Base-by-base conservation (phyloP, 2,888 invertebrate genomes). In the Cephus nigrinus region DNA sequence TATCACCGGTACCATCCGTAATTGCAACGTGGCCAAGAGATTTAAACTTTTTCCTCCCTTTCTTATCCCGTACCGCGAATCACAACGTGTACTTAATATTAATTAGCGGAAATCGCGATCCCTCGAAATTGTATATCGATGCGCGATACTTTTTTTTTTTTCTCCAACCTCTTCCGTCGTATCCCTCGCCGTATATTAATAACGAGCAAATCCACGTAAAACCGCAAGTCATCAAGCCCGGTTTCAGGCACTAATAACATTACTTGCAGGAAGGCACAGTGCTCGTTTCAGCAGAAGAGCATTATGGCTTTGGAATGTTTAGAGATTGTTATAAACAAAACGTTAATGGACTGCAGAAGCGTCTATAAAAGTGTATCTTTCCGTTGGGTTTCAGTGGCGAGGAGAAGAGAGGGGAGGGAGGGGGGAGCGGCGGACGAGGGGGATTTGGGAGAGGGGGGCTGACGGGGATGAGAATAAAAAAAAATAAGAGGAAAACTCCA, bases 291-390 rank as follows among this genome's bases (percentile, higher is more conserved):
- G 74, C 69, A 80, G 80, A 80, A 34, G 83, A 86, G 88, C 87
- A 87, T 88, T 89, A 89, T 85, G 86, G 86, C 88, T 88, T 85
- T 84, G 84, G 85, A 86, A 87, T 91, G 91, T 91, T 91, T 91
- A 90, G 85, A 85, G 86, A 88, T 88, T 87, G 88, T 87, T 88
- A 85, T 89, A 90, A 90, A 91, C 90, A 90, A 86, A 86, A 85
- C 88, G 86, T 88, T 91, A 91, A 91, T 91, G 91, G 89, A 90
- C 90, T 90, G 89, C 91, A 91, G 90, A 89, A 90, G 88, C 89
- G 87, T 69, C 87, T 81, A 84, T 89, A 88, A 88, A 89, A 55
- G 55, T 55, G 55, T 55, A 81, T 84, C 85, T 85, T 85, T 85
- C 83, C 82, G 83, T 71, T 71, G 71, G 31, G 71, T 71, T 12